phyloP scores from a whole-genome alignment of 2,113 vertebrate species.

The Hymenochirus boettgeri region DNA sequence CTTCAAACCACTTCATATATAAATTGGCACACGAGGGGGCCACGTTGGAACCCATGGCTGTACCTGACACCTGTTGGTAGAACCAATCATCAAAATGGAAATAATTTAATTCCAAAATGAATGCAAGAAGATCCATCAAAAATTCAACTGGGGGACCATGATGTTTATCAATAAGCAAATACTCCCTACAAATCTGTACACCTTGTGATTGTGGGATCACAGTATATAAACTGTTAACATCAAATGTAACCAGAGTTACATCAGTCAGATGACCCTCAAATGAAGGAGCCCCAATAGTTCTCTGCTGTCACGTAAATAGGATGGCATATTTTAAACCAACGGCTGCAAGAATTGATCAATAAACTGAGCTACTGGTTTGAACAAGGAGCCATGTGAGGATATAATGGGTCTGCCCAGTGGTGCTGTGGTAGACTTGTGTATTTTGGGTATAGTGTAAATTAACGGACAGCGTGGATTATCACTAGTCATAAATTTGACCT shows the following conservation, averaged over 20 bases:
- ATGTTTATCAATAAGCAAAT: not conserved
- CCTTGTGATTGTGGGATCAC: not conserved
- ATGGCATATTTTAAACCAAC: not conserved
- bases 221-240: not conserved
- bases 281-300: not conserved
- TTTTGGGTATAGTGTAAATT: not conserved
- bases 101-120: not conserved
- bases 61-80: not conserved
- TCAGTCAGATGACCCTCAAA: not conserved
- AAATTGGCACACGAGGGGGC: slow-evolving; percentile 11
- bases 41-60: not conserved
- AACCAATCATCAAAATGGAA: not conserved
- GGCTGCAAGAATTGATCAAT: not conserved
- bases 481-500: not conserved
- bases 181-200: not conserved
- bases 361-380: not conserved
- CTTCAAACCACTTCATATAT: too few relatives aligned
- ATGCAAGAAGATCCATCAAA: not conserved
- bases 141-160: not conserved
- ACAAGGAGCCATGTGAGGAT: not conserved
- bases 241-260: not conserved
- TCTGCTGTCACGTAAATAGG: not conserved
- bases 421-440: not conserved
- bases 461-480: not conserved
- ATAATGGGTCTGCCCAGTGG: not conserved